phyloP scores from a whole-genome alignment of 2,888 invertebrate species.

The Meiosimyza decipiens region DNA sequence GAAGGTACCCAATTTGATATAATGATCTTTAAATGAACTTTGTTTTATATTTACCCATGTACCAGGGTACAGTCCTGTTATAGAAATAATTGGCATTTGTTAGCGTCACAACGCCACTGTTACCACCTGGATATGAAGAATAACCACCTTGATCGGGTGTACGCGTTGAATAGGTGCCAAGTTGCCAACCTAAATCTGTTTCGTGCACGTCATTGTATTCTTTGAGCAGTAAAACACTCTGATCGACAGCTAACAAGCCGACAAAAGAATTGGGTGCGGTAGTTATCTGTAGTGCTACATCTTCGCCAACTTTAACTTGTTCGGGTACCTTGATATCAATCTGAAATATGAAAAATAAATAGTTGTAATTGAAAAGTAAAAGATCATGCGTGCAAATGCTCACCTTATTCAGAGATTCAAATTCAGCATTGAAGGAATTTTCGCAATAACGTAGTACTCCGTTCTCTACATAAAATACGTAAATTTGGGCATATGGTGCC shows the following conservation, averaged over 20 bases:
- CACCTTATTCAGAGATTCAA: constrained; percentile 82
- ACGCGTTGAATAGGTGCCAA: constrained; percentile 72
- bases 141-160: constrained; percentile 63
- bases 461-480: constrained; percentile 81
- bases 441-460: constrained; percentile 87
- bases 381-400: constrained; percentile 51
- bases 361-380: too few relatives aligned
- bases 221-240: constrained; percentile 79
- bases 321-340: constrained; percentile 76
- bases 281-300: constrained; percentile 81
- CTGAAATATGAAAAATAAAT: constrained; percentile 57
- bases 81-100: constrained; percentile 64
- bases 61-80: constrained; percentile 53
- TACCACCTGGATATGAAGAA: constrained; percentile 59
- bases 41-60: constrained; percentile 30
- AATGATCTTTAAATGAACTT: too few relatives aligned
- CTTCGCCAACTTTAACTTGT: constrained; percentile 80
- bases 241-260: constrained; percentile 88
- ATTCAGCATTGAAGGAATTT: constrained; percentile 81
- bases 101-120: constrained; percentile 60
- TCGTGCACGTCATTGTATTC: constrained; percentile 71
- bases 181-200: constrained; percentile 72
- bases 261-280: constrained; percentile 89
- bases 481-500: constrained; percentile 83
- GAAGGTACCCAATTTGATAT: too few relatives aligned